Percentiles rank a stretch among this genome's conserved stretches.
These are phyloP conservation scores for Chaetops frenatus DNA, from an alignment of 2,113 vertebrate genomes.

Conservation along the genomic window DNA sequence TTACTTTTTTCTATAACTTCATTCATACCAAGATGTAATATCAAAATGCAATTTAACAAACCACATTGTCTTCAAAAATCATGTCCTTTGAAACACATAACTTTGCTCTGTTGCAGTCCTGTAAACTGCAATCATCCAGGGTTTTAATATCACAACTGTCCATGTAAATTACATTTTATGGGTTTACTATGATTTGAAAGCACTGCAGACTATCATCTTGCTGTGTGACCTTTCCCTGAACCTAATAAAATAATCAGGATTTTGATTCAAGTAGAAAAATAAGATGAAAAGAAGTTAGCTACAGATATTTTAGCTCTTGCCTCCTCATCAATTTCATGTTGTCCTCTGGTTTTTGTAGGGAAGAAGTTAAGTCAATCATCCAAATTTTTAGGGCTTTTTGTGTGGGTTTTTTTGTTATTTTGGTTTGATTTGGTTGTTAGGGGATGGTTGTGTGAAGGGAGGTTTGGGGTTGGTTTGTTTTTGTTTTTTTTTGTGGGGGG, in stretches of 20 bases:
- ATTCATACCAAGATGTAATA: neutral
- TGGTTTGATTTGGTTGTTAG: neutral
- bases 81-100: neutral
- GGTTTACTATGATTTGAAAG: neutral
- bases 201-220: neutral
- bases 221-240: neutral
- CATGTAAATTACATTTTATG: slow-evolving; percentile 13
- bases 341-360: neutral
- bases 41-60: neutral
- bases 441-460: neutral
- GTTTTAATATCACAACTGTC: slow-evolving; percentile 8
- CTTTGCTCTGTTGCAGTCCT: neutral
- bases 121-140: neutral
- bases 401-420: neutral
- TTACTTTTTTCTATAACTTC: neutral
- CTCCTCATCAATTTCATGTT: neutral
- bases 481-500: neutral
- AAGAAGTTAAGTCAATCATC: neutral
- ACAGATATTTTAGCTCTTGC: neutral
- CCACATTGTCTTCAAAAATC: neutral
- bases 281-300: neutral
- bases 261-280: neutral
- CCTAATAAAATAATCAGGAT: slow-evolving; percentile 4
- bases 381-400: neutral
- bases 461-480: neutral